Evolutionary conservation across 2,113 vertebrate genomes (phyloP).

Genomic region (Stigmatopora argus): DNA sequence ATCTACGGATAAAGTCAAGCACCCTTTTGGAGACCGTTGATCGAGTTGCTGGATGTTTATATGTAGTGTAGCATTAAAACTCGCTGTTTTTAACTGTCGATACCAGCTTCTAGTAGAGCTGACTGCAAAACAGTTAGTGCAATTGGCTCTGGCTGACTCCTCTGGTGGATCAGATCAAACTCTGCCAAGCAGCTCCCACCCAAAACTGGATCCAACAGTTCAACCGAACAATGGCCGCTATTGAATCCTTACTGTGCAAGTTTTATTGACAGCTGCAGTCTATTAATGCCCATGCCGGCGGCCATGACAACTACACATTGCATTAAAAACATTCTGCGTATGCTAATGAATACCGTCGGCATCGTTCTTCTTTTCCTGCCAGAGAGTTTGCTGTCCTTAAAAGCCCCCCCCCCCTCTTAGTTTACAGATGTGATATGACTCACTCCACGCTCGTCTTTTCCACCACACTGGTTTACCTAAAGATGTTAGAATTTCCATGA

Average conservation of each 20-base stretch:
- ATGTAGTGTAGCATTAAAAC: neutral
- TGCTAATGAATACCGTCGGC: conserved; percentile 46
- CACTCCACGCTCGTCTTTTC: conserved; percentile 52
- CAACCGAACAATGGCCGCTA: conserved; percentile 64
- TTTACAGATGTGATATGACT: conserved; percentile 52
- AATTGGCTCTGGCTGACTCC: conserved; percentile 35
- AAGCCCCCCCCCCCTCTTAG: conserved; percentile 32
- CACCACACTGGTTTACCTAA: conserved; percentile 48
- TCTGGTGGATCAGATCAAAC: conserved; percentile 60
- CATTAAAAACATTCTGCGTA: conserved; percentile 32
- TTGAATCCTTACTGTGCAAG: conserved; percentile 58
- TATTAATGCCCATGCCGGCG: conserved; percentile 54
- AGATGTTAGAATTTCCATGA: conserved; percentile 60
- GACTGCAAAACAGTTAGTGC: conserved; percentile 32
- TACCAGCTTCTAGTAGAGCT: conserved; percentile 3
- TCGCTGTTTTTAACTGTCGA: neutral
- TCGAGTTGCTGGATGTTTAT: neutral
- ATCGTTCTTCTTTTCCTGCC: conserved; percentile 14
- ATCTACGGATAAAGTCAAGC: neutral
- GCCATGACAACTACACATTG: conserved; percentile 55
- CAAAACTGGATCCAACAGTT: conserved; percentile 49
- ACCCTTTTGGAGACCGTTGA: neutral
- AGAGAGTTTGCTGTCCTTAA: conserved; percentile 26
- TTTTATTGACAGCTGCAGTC: conserved; percentile 59
- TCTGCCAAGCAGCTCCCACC: conserved; percentile 43